Evolutionary conservation across 64 coral and sea anemone genomes (phyloP).

Genomic region (Montipora foliosa): DNA sequence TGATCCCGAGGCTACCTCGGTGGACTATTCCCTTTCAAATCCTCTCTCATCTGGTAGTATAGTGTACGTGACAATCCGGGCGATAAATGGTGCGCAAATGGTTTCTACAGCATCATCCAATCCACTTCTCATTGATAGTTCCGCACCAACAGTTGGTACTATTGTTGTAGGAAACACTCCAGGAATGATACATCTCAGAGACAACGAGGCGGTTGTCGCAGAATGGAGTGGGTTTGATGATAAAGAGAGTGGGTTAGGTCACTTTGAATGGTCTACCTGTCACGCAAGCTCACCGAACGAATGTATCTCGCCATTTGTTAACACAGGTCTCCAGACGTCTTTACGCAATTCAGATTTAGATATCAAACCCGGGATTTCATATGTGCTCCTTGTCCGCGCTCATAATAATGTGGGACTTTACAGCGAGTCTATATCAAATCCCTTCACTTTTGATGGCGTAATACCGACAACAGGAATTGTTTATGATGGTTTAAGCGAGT

Average conservation of each 20-base stretch:
- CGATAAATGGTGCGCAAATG: neutral
- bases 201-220: neutral
- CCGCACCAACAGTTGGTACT: conserved; percentile 47
- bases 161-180: conserved; percentile 44
- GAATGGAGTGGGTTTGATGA: conserved; percentile 73
- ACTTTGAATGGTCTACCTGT: conserved; percentile 74
- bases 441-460: conserved; percentile 42
- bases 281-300: neutral
- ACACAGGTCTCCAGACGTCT: conserved; percentile 33
- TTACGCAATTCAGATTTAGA: conserved; percentile 41
- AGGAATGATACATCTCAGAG: no score
- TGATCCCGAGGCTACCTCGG: neutral
- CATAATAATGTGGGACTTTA: conserved; percentile 65
- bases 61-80: conserved; percentile 55
- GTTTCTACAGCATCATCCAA: conserved; percentile 9
- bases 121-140: conserved; percentile 55
- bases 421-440: conserved; percentile 44
- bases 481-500: conserved; percentile 26
- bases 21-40: conserved; percentile 8
- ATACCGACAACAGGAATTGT: conserved; percentile 48
- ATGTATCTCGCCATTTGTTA: conserved; percentile 71
- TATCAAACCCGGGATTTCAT: conserved; percentile 62
- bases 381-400: conserved; percentile 60
- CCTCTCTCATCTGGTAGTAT: conserved; percentile 53
- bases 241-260: conserved; percentile 55